These are phyloP conservation scores for Temnothorax longispinosus DNA, from an alignment of 1,140 invertebrate genomes.

Conservation along the genomic window DNA sequence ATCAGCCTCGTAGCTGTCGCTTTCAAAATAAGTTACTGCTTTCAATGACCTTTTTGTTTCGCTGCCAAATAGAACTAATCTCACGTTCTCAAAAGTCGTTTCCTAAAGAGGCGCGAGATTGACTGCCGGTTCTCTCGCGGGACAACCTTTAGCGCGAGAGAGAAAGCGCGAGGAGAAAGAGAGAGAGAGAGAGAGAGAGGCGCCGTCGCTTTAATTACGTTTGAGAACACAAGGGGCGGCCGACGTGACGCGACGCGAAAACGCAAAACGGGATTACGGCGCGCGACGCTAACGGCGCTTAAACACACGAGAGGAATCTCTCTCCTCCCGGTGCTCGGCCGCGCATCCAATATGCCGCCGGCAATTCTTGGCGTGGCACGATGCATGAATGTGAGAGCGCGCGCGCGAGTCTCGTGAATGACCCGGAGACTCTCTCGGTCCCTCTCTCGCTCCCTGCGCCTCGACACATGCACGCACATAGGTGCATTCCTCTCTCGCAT, in stretches of 20 bases:
- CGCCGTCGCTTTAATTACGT: slow-evolving; percentile 48
- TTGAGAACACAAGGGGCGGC: slow-evolving; percentile 19
- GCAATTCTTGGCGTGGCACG: slow-evolving; percentile 51
- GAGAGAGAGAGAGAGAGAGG: not conserved
- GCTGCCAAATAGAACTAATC: not conserved
- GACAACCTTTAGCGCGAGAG: not conserved
- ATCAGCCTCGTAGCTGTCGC: not conserved
- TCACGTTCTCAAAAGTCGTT: not conserved
- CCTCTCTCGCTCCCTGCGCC: not conserved
- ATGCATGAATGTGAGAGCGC: slow-evolving; percentile 49
- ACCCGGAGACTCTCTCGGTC: not conserved
- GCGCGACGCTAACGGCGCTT: slow-evolving; percentile 67
- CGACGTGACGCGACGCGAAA: slow-evolving; percentile 54
- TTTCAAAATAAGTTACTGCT: not conserved
- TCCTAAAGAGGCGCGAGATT: slow-evolving; percentile 19
- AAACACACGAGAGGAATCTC: slow-evolving; percentile 57
- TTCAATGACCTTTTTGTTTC: not conserved
- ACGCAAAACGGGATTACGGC: slow-evolving; percentile 65
- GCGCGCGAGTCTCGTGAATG: slow-evolving; percentile 51
- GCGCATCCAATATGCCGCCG: slow-evolving; percentile 59
- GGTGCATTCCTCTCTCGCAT: slow-evolving; percentile 40
- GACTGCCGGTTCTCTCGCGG: slow-evolving; percentile 5
- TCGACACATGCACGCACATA: slow-evolving; percentile 11
- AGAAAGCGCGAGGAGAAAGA: not conserved
- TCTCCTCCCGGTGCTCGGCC: not conserved